phyloP scores from a whole-genome alignment of 92 coral and sea anemone species.

The Palythoa caribaeorum region DNA sequence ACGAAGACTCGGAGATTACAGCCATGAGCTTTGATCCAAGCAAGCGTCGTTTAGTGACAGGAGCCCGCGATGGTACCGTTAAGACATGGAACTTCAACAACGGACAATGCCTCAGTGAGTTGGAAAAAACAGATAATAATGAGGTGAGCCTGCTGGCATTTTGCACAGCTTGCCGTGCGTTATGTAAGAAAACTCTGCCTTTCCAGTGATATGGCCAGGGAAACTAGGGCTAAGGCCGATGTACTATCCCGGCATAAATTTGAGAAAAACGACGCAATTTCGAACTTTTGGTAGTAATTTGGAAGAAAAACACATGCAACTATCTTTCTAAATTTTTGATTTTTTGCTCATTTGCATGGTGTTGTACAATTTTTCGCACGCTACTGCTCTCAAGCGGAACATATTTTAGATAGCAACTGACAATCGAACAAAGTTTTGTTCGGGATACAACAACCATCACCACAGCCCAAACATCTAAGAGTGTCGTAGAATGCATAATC shows the following conservation, averaged over 20 bases:
- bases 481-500: no score
- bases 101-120: constrained; percentile 86
- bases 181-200: no score
- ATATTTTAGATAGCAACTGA: no score
- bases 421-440: no score
- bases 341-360: neutral
- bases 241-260: no score
- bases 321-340: neutral
- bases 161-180: neutral
- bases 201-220: no score
- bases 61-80: constrained; percentile 94
- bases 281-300: no score
- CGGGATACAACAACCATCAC: no score
- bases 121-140: constrained; percentile 77
- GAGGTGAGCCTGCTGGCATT: constrained; percentile 63
- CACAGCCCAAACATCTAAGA: no score
- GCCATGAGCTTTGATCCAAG: constrained; percentile 97
- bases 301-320: no score
- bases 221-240: no score
- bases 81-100: constrained; percentile 98
- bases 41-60: constrained; percentile 89
- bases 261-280: no score
- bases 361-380: neutral
- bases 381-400: neutral
- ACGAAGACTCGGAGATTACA: constrained; percentile 88